Percentiles rank a stretch among this genome's conserved stretches.
These are phyloP conservation scores for Steatocranus sp. DNA, from an alignment of 2,797 vertebrate species.

Conservation along the genomic window DNA sequence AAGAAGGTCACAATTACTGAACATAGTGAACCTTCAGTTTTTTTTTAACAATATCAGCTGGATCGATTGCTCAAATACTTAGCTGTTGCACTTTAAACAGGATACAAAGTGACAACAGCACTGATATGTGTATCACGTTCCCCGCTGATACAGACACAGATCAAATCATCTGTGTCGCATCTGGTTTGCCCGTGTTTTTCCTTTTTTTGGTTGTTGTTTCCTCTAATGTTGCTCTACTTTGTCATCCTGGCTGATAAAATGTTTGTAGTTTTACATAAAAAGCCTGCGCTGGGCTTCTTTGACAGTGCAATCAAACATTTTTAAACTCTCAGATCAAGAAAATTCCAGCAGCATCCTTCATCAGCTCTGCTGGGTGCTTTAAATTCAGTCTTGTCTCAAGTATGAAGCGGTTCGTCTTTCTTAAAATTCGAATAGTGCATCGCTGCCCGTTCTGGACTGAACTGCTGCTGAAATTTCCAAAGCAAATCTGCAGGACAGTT, in stretches of 20 bases:
- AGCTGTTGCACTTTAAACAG: background rate
- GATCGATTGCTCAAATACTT: background rate
- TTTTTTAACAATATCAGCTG: background rate
- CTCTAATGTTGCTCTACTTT: background rate
- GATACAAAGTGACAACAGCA: background rate
- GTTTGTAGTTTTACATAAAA: background rate
- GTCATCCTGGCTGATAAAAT: background rate
- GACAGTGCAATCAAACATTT: constrained; percentile 8
- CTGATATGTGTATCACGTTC: background rate
- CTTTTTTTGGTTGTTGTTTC: background rate
- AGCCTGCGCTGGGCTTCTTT: background rate
- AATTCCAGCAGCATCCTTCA: background rate
- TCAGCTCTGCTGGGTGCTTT: background rate
- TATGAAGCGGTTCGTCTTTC: background rate
- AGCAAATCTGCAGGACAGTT: background rate
- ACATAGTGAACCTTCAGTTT: background rate
- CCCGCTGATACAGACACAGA: background rate
- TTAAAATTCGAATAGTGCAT: background rate
- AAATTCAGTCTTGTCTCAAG: background rate
- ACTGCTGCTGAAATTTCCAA: background rate
- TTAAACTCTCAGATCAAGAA: background rate
- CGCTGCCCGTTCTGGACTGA: background rate
- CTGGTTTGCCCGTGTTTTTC: background rate
- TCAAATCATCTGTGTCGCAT: background rate
- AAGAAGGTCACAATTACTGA: background rate